phyloP scores from a whole-genome alignment of 2,797 vertebrate genomes.

The Luscinia megarhynchos region DNA sequence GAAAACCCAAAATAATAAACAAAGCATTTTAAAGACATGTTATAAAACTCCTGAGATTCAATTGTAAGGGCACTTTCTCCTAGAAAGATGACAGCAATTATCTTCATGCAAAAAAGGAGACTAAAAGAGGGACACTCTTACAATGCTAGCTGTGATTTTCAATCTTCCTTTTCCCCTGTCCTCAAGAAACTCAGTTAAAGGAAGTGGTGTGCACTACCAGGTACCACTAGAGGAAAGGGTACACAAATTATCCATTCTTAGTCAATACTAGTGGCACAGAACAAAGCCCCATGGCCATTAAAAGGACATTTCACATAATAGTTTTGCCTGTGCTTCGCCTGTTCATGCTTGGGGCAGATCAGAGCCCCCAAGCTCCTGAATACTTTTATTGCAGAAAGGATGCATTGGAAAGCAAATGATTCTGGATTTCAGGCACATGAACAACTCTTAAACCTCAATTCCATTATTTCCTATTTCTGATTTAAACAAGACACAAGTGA shows the following conservation, averaged over 20 bases:
- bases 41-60: slow-evolving; percentile 36
- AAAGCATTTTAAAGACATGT: slow-evolving; percentile 22
- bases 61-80: neutral
- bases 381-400: neutral
- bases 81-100: slow-evolving; percentile 46
- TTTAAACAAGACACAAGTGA: neutral
- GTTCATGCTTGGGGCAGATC: neutral
- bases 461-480: neutral
- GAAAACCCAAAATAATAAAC: slow-evolving; percentile 39
- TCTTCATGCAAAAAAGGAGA: slow-evolving; percentile 12
- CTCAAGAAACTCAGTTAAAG: neutral
- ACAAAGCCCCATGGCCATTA: neutral
- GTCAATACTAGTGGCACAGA: neutral
- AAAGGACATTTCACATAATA: neutral
- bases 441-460: neutral
- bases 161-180: neutral
- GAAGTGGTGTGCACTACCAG: neutral
- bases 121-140: neutral
- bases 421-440: neutral
- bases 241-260: neutral
- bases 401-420: neutral
- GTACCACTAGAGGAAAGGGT: neutral
- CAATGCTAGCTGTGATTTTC: neutral
- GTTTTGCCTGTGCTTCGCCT: neutral
- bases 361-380: neutral